phyloP scores from a whole-genome alignment of 2,888 invertebrate species.

The Acleris cristana region DNA sequence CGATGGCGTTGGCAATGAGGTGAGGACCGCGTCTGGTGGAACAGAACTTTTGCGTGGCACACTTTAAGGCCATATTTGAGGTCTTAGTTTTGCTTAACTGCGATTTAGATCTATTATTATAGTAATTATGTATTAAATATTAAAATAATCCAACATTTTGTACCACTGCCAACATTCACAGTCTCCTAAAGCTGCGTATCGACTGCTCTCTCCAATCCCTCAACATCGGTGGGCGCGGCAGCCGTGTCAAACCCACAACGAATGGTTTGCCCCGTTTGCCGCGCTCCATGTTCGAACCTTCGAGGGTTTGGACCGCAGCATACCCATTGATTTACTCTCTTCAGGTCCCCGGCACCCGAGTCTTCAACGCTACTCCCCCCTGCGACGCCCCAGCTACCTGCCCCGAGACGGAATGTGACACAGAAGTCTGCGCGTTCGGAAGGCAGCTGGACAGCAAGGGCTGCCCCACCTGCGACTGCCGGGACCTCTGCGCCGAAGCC shows the following conservation, averaged over 20 bases:
- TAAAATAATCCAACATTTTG: too few relatives aligned
- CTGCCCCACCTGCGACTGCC: conserved; percentile 89
- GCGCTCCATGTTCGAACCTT: too few relatives aligned
- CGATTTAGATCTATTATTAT: too few relatives aligned
- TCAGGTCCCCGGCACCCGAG: conserved; percentile 85
- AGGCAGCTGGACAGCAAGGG: conserved; percentile 79
- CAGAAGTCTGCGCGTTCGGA: conserved; percentile 67
- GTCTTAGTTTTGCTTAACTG: too few relatives aligned
- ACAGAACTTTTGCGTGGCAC: too few relatives aligned
- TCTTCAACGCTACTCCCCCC: conserved; percentile 82
- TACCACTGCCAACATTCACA: not conserved
- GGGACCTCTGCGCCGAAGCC: conserved; percentile 90
- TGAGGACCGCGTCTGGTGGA: conserved; percentile 48
- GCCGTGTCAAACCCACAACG: too few relatives aligned
- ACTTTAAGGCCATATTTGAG: too few relatives aligned
- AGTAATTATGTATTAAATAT: too few relatives aligned
- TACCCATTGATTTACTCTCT: conserved; percentile 4
- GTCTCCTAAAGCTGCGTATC: not conserved
- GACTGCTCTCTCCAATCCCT: too few relatives aligned
- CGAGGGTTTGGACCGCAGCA: too few relatives aligned
- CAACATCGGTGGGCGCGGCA: too few relatives aligned
- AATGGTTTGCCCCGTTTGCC: too few relatives aligned
- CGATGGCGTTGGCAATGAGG: conserved; percentile 88
- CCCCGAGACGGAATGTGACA: conserved; percentile 60
- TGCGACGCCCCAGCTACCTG: conserved; percentile 66